phyloP scores from a whole-genome alignment of 2,113 vertebrate genomes.

The Gnathonemus echidnorhynchus region DNA sequence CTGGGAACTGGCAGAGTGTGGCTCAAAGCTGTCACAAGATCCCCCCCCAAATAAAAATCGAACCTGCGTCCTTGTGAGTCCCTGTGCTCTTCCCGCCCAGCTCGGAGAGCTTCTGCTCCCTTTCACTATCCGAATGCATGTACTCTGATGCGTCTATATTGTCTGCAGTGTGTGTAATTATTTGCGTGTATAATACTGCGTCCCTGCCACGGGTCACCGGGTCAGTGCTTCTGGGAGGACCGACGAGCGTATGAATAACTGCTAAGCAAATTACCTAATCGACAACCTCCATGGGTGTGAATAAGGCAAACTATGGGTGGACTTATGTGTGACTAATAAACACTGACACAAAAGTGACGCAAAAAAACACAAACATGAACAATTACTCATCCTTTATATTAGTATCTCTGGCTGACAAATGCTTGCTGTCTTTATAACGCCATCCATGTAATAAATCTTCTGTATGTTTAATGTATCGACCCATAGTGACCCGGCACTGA shows the following conservation, averaged over 20 bases:
- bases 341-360: background rate
- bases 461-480: background rate
- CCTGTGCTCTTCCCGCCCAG: background rate
- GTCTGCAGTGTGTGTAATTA: background rate
- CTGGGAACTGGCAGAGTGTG: background rate
- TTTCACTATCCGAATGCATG: background rate
- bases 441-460: background rate
- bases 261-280: background rate
- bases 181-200: background rate
- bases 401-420: background rate
- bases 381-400: background rate
- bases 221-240: background rate
- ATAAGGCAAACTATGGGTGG: background rate
- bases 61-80: background rate
- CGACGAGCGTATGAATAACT: background rate
- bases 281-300: background rate
- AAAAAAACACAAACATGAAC: background rate
- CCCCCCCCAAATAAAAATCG: background rate
- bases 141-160: background rate
- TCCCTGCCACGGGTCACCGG: background rate
- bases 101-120: background rate
- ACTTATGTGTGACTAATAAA: background rate
- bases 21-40: background rate
- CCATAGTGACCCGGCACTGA: background rate
- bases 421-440: background rate